A percentile compares a stretch with the other conserved stretches of the same genome.
These are phyloP conservation scores for Arrhamphus sclerolepis DNA, from an alignment of 2,797 vertebrate genomes.

Conservation along the genomic window DNA sequence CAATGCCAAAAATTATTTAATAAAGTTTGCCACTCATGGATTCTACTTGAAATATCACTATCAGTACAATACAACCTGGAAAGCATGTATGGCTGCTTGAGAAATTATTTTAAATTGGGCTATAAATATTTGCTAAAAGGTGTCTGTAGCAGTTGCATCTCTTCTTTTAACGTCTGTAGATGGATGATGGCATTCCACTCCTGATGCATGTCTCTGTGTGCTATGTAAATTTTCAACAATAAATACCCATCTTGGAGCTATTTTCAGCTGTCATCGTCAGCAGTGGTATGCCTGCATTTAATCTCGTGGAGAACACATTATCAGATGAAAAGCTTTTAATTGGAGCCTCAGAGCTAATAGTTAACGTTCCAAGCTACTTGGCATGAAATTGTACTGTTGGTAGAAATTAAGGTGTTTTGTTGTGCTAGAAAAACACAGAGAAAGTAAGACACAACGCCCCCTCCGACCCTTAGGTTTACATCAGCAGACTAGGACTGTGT, in stretches of 20 bases:
- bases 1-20: too few relatives aligned
- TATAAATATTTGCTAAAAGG: neutral
- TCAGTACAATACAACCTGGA: neutral
- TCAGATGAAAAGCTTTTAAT: conserved; percentile 61
- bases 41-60: neutral
- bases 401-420: conserved; percentile 30
- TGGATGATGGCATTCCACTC: neutral
- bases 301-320: conserved; percentile 32
- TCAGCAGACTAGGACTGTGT: conserved; percentile 22
- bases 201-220: conserved; percentile 13
- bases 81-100: neutral
- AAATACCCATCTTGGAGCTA: conserved; percentile 20
- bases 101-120: neutral
- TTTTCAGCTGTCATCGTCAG: conserved; percentile 29
- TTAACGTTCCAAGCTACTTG: conserved; percentile 52
- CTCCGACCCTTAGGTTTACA: conserved; percentile 31
- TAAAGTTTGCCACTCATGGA: too few relatives aligned
- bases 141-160: neutral
- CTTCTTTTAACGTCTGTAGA: conserved; percentile 1
- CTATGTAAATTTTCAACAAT: conserved; percentile 10
- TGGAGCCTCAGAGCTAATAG: conserved; percentile 58
- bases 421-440: conserved; percentile 7
- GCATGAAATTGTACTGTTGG: conserved; percentile 53
- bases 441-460: conserved; percentile 18
- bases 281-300: conserved; percentile 24